These are phyloP conservation scores for Blomia tropicalis DNA, from an alignment of 2,888 invertebrate genomes.

Conservation along the genomic window DNA sequence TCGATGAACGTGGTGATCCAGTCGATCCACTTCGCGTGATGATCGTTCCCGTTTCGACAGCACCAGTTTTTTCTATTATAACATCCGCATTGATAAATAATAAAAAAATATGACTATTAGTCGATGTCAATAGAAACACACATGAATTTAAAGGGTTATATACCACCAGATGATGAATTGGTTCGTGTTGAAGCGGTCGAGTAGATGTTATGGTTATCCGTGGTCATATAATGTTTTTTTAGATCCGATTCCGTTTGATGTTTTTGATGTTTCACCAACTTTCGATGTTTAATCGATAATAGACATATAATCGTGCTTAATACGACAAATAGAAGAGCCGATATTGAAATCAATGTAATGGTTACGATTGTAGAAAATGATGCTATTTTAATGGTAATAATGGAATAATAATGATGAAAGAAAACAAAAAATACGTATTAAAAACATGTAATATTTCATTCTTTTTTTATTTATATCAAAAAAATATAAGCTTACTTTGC, in stretches of 20 bases:
- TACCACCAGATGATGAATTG: conserved; percentile 6
- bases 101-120: background rate
- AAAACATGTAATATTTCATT: too few relatives aligned
- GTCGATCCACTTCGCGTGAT: conserved; percentile 10
- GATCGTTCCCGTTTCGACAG: background rate
- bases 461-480: background rate
- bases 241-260: background rate
- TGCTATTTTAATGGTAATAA: background rate
- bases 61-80: background rate
- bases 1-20: conserved; percentile 6
- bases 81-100: too few relatives aligned
- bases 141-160: background rate
- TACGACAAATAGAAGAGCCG: background rate
- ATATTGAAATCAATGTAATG: background rate
- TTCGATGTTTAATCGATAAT: conserved; percentile 14
- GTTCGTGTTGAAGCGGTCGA: conserved; percentile 10
- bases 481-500: background rate
- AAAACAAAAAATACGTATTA: background rate
- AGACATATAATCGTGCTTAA: background rate
- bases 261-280: conserved; percentile 4
- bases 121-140: background rate
- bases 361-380: background rate
- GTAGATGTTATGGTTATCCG: conserved; percentile 7
- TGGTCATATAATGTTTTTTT: background rate
- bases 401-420: background rate